These are phyloP conservation scores for Sminthurinus signatus DNA, from an alignment of 1,140 invertebrate species.

Conservation along the genomic window DNA sequence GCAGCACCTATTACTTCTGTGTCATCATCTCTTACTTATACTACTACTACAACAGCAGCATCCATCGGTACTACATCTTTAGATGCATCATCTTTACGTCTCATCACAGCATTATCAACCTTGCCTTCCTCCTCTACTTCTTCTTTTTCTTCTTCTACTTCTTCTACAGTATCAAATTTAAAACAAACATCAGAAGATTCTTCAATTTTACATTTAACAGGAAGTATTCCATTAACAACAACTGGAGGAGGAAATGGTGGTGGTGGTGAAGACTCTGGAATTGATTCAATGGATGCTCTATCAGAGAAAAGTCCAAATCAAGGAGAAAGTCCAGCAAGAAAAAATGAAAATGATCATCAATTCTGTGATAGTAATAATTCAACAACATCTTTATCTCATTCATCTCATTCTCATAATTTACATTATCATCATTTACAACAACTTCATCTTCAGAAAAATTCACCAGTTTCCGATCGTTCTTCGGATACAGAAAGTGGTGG, in stretches of 20 bases:
- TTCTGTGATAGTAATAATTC: slow-evolving; percentile 33
- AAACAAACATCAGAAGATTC: slow-evolving; percentile 40
- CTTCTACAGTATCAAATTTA: not conserved
- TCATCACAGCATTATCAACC: not conserved
- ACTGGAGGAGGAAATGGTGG: slow-evolving; percentile 45
- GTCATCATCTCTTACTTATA: too few relatives aligned
- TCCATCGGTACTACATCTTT: too few relatives aligned
- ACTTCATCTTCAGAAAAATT: not conserved
- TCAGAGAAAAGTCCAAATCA: slow-evolving; percentile 88
- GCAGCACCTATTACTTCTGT: not conserved
- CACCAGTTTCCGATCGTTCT: not conserved
- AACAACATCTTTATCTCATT: not conserved
- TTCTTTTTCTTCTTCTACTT: too few relatives aligned
- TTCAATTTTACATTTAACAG: too few relatives aligned
- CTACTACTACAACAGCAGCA: too few relatives aligned
- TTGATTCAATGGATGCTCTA: slow-evolving; percentile 86
- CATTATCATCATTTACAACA: not conserved
- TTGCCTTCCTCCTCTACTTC: too few relatives aligned
- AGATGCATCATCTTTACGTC: too few relatives aligned
- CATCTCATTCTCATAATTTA: not conserved
- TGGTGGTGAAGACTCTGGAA: slow-evolving; percentile 77
- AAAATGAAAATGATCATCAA: slow-evolving; percentile 42
- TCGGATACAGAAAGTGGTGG: not conserved
- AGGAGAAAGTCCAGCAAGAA: slow-evolving; percentile 53
- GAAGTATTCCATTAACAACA: too few relatives aligned